Evolutionary conservation across 2,888 invertebrate species (phyloP), one percentile per base, ranked within the genome.

Genomic region (Trilocha varians): DNA sequence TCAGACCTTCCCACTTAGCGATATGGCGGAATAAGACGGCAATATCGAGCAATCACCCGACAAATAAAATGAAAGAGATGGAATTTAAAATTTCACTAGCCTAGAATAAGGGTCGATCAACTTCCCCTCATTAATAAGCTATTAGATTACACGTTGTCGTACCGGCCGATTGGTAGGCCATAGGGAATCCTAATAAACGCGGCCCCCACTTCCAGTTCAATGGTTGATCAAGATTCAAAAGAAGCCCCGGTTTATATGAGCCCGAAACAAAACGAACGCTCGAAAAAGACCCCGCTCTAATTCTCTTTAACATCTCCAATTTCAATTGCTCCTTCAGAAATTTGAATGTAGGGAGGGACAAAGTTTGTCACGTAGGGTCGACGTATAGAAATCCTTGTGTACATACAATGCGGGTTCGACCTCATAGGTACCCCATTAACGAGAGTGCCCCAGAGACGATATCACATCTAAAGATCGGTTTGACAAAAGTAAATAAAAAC

Each of bases 241-340:
- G 84, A 83, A 83, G 78, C 75, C 80, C 77, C 70, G 76, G 75
- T 80, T 83, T 80, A 74, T 80, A 66, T 66, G 70, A 65, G 64
- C 60, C 65, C 69, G 69, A 84, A 83, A 84, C 84, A 84, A 84
- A 84, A 84, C 82, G 70, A 70, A 63, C 75, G 78, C 69, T 74
- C 72, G 65, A 78, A 82, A 82, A 79, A 74, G 80, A 70, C 79
- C 82, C 83, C 70, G 83, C 70, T 80, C 82, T 84, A 84, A 85
- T 85, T 85, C 85, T 83, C 83, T 84, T 82, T 82, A 79, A 78
- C 82, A 83, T 84, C 84, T 85, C 85, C 83, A 75, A 84, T 85
- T 85, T 85, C 85, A 85, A 85, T 85, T 84, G 84, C 85, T 85
- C 78, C 85, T 85, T 84, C 82, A 85, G 79, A 84, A 72, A 80